Base-by-base conservation (phyloP, 37 sponge, comb jelly and placozoan genomes). In the Halichondria panicea region DNA sequence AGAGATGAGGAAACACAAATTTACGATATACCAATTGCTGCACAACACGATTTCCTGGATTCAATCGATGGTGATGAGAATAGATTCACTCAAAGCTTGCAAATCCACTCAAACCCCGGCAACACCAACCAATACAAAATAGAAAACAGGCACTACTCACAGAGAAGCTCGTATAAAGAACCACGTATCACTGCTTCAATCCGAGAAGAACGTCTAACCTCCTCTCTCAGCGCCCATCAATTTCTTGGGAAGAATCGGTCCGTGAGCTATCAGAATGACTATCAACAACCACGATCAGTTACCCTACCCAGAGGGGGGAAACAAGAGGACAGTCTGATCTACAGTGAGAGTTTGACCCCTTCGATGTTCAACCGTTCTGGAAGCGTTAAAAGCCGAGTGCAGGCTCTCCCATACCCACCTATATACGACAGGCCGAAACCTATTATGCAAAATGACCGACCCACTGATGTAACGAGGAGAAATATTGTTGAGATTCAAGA, bases 301-400 rank as follows among this genome's bases (percentile, higher is more conserved):
- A 8, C 27, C 6, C 44, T 38, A 4, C 68, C 25, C 3, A 40
- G 43, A 11, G 15, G 21, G 27, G 37, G 27, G 34, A 72, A 31
- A 12, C 34, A 13, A 18, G 34, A 63, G 38, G 55, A 55, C 56
- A 69, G 74, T 55, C 68, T 74, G 6, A 68, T 68, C 7, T 86
- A 80, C 79, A 71, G 31, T 40, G 87, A 86, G 44, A 38, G 21
- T 12, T 63, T 86, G 36, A 81, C 79, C 24, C 87, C 87, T 37
- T 79, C 87, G 2, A 86, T 86, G 87, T 55, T 86, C 33, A 18
- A 56, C 30, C 34, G 38, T 13, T 58, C 71, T 1, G 27, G 59
- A 19, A 30, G 74, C 70, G 38, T 21, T 46, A 36, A 36, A 42
- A 52, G 42, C 11, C 60, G 44, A 52, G 42, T 66, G 18, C 32